Base-by-base conservation (phyloP, 2,113 vertebrate species). In the Labeo rohita region DNA sequence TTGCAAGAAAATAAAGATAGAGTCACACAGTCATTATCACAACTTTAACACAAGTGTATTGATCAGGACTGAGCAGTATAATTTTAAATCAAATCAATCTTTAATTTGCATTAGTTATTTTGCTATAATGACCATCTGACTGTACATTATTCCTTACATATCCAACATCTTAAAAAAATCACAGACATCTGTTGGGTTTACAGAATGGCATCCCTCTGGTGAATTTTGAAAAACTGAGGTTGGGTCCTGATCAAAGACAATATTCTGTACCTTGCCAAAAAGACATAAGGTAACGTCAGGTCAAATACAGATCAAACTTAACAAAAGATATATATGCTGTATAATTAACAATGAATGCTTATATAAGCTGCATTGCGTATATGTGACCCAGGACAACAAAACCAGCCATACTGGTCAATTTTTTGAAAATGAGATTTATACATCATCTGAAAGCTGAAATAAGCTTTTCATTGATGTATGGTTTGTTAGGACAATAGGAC, bases 201-300 rank as follows among this genome's bases (percentile, higher is more conserved):
- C 80, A 68, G 45, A 82, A 82, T 52, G 43, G 39, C 63, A 49
- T 82, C 47, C 63, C 2, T 83, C 47, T 16, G 21, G 4, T 59
- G 34, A 59, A 59, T 79, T 63, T 23, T 63, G 34, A 23, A 81
- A 49, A 81, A 65, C 13, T 34, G 79, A 49, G 5, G 80, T 70
- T 83, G 80, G 80, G 47, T 36, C 4, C 10, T 83, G 80, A 83
- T 83, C 80, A 83, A 83, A 70, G 65, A 43, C 15, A 54, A 70
- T n/a, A 70, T 36, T 70, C 49, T 54, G 47, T 83, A 11, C 5
- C 11, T 70, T 52, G 80, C 80, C 80, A 83, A 70, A 83, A 83
- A 54, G 18, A 70, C 36, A 47, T 12, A 68, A 36, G 18, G 47
- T 70, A 39, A 15, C 28, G 3, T 83, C 65, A 83, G 65, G 28